A percentile compares a stretch with the other conserved stretches of the same genome.
Conservation (phyloP, 2,797 vertebrate genomes). For the Propithecus deckenii region DNA sequence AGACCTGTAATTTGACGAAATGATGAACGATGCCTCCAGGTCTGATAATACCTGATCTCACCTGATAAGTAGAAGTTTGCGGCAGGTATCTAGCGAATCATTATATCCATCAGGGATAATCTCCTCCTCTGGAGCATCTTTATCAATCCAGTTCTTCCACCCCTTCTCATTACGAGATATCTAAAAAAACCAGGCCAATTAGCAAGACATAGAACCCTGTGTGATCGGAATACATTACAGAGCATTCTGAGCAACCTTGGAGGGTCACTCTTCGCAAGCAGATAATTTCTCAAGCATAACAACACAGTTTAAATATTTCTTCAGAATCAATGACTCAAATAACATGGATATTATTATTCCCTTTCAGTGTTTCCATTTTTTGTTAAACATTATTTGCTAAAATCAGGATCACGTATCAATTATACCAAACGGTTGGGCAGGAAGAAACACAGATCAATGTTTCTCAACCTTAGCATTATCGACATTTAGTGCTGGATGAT, state of each 20-base stretch:
- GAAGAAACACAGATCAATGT: background rate
- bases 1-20: background rate
- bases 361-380: background rate
- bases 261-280: background rate
- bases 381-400: background rate
- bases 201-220: background rate
- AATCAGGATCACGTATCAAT: background rate
- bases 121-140: conserved; percentile 89
- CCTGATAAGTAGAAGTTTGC: conserved; percentile 90
- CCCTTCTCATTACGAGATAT: conserved; percentile 86
- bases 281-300: background rate
- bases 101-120: conserved; percentile 89
- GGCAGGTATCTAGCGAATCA: conserved; percentile 87
- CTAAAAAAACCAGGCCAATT: conserved; percentile 78
- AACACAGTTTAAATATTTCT: background rate
- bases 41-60: conserved; percentile 67
- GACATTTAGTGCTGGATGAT: background rate
- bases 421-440: background rate
- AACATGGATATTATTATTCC: background rate
- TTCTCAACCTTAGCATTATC: background rate
- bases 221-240: background rate
- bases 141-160: conserved; percentile 91
- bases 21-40: background rate
- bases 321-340: background rate
- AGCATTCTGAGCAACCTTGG: background rate